Evolutionary conservation across 2,888 invertebrate genomes (phyloP), one percentile per base, ranked within the genome.

Genomic region (Drosophila neonasuta): DNA sequence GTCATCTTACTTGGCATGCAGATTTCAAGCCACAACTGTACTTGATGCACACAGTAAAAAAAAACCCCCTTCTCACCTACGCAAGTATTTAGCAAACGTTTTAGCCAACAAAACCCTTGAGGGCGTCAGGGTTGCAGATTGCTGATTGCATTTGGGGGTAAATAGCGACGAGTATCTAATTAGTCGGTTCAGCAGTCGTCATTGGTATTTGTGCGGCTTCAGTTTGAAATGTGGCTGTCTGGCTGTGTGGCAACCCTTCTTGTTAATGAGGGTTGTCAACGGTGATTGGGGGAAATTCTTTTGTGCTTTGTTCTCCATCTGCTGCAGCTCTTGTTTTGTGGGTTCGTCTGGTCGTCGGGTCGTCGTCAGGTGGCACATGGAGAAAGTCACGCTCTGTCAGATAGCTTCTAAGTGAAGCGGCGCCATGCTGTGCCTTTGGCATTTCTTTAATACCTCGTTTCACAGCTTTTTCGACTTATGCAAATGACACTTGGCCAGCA

Each of bases 361-460:
- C 20, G 48, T 24, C 30, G 41, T 72, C 67, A 61, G 73, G 68
- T 62, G 60, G 41, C 49, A 39, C 42, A 60, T n/a, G n/a, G 70
- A 77, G 78, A 78, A 83, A 78, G 71, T 83, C 60, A 68, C 62
- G 52, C 15, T 57, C 51, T 32, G 66, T 34, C 52, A 66, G 76
- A 56, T 66, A 24, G 62, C 67, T 82, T 82, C 74, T 80, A 82
- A 73, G 65, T 77, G 70, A 60, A 51, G 64, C 57, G 85, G 85
- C 80, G 80, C 85, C 80, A 80, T 55, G 80, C 80, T 85, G 85
- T 56, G 85, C 50, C 69, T 69, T 80, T 62, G 79, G 52, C 54
- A 56, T 76, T 57, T 62, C 32, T 67, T 55, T 13, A 45, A 36
- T 45, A 24, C 46, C 48, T 44, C 55, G 41, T 58, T 79, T 64